Percentiles rank a stretch among this genome's conserved stretches.
Evolutionary conservation across 2,113 vertebrate species (phyloP).

Genomic region (Galeopterus variegatus): DNA sequence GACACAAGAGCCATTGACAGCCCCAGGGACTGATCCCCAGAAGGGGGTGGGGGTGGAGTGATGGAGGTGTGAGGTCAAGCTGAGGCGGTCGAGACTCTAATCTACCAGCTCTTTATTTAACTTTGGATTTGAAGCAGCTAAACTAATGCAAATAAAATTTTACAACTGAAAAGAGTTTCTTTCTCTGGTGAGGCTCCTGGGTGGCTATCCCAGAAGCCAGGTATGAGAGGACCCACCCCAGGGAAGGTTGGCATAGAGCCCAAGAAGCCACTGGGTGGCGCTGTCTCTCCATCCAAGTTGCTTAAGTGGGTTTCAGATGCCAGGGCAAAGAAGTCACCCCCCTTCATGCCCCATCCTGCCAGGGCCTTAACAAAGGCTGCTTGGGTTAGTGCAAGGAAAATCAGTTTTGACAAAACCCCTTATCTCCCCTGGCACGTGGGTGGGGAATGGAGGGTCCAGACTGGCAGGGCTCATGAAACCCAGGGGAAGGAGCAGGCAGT

Average conservation of each 20-base stretch:
- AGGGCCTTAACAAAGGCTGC: slow-evolving; percentile 78
- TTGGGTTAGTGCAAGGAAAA: slow-evolving; percentile 80
- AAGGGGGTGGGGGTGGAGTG: neutral
- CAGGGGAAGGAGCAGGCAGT: slow-evolving; percentile 18
- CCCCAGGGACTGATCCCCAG: neutral
- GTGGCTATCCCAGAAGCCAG: neutral
- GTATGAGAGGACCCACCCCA: neutral
- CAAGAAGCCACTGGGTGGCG: slow-evolving; percentile 79
- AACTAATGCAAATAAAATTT: slow-evolving; percentile 50
- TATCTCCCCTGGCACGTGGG: slow-evolving; percentile 34
- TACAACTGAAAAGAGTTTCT: slow-evolving; percentile 23
- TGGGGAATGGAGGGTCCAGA: slow-evolving; percentile 55
- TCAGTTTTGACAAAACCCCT: slow-evolving; percentile 72
- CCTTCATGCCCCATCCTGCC: slow-evolving; percentile 81
- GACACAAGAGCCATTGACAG: neutral
- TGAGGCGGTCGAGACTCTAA: neutral
- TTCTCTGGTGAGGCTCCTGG: neutral
- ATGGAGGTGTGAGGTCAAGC: neutral
- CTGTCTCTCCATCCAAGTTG: slow-evolving; percentile 78
- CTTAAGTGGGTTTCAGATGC: slow-evolving; percentile 66
- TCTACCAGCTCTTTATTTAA: neutral
- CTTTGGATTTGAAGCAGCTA: slow-evolving; percentile 53
- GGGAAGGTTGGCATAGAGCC: slow-evolving; percentile 37
- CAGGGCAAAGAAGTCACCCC: slow-evolving; percentile 82
- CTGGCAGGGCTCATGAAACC: slow-evolving; percentile 8